Percentiles rank a stretch among this genome's conserved stretches.
phyloP scores from a whole-genome alignment of 2,113 vertebrate species.

The Neomonachus schauinslandi region DNA sequence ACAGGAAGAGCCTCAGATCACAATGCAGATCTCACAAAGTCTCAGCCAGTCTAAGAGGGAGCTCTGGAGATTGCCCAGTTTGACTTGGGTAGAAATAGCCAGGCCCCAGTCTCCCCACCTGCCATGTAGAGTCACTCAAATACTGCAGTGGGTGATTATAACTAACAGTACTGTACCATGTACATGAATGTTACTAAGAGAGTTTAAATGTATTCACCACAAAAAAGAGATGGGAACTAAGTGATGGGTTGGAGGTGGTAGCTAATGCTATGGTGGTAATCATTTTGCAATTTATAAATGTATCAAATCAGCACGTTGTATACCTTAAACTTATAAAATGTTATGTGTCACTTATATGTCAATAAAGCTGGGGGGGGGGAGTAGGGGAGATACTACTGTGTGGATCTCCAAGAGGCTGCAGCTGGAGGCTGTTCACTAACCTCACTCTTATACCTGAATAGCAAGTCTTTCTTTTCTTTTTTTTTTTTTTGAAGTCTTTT shows the following conservation, averaged over 20 bases:
- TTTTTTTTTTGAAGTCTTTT: no score
- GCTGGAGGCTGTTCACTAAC: neutral
- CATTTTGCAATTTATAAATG: neutral
- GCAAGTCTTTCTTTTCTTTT: neutral
- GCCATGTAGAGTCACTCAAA: neutral
- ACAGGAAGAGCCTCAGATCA: neutral
- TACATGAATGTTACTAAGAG: neutral
- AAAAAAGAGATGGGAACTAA: neutral
- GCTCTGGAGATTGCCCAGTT: neutral
- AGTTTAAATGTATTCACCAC: neutral
- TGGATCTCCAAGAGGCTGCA: neutral
- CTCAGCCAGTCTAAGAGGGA: neutral
- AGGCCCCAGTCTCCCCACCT: neutral
- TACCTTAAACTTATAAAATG: neutral
- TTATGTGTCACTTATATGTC: neutral
- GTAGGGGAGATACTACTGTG: neutral
- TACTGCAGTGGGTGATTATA: neutral
- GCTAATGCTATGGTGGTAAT: neutral
- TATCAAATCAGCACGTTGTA: neutral
- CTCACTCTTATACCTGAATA: neutral
- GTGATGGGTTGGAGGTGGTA: neutral
- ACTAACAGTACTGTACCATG: no score
- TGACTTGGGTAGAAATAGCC: neutral
- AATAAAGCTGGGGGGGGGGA: neutral
- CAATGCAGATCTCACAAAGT: neutral